These are phyloP conservation scores for Macrosiphum euphorbiae DNA, from an alignment of 2,888 invertebrate genomes.

Conservation along the genomic window DNA sequence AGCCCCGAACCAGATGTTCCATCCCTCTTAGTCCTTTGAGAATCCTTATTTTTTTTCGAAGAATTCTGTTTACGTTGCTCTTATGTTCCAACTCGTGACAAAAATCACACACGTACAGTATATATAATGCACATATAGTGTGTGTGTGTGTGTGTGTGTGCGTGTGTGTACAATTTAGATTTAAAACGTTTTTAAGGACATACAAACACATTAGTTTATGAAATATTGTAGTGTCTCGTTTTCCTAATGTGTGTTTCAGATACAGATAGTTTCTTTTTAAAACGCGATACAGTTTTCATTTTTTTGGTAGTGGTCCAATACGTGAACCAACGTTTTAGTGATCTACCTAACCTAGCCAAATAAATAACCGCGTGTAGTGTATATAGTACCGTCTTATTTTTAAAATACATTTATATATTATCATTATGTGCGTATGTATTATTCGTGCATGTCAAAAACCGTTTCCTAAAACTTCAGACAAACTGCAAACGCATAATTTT, in stretches of 20 bases:
- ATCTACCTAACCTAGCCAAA: slow-evolving; percentile 35
- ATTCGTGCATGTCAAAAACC: slow-evolving; percentile 17
- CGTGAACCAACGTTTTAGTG: slow-evolving; percentile 8
- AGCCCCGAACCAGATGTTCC: slow-evolving; percentile 47
- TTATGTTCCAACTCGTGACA: slow-evolving; percentile 36
- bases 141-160: neutral
- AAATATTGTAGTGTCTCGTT: slow-evolving; percentile 40
- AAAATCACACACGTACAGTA: slow-evolving; percentile 34
- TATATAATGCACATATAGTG: neutral
- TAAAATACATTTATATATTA: slow-evolving; percentile 9
- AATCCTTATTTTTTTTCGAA: slow-evolving; percentile 11
- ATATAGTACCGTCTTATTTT: neutral
- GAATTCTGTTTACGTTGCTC: slow-evolving; percentile 52
- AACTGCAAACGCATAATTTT: slow-evolving; percentile 14
- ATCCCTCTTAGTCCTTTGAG: slow-evolving; percentile 12
- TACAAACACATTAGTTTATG: slow-evolving; percentile 56
- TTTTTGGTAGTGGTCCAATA: slow-evolving; percentile 37
- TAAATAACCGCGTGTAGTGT: slow-evolving; percentile 4
- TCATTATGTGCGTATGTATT: neutral
- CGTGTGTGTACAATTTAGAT: slow-evolving; percentile 36
- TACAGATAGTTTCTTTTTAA: slow-evolving; percentile 37
- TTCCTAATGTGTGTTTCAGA: slow-evolving; percentile 32
- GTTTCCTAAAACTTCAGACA: neutral
- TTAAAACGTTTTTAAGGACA: slow-evolving; percentile 52
- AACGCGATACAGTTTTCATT: slow-evolving; percentile 32